Evolutionary conservation across 2,113 vertebrate species (phyloP).

Genomic region (Muscicapa adusta): DNA sequence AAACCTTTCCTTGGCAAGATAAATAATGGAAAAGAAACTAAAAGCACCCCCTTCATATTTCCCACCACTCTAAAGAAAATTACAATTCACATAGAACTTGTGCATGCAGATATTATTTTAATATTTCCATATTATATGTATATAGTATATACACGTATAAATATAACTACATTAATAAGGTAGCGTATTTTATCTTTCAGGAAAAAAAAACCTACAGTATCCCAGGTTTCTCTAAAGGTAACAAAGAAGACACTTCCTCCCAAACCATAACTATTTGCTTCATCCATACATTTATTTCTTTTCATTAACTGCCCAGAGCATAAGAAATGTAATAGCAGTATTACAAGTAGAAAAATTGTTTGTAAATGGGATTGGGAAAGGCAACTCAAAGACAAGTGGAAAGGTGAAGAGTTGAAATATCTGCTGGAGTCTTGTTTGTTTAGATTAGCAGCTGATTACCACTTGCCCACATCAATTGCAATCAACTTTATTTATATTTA

Average conservation of each 20-base stretch:
- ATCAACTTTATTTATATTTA: conserved; percentile 62
- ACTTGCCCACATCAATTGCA: conserved; percentile 56
- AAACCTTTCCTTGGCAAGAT: neutral
- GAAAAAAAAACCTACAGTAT: rapidly evolving
- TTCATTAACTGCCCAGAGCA: neutral
- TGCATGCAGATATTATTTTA: neutral
- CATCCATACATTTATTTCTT: neutral
- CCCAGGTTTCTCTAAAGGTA: neutral
- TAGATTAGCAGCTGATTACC: conserved; percentile 58
- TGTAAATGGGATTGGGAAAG: conserved; percentile 9
- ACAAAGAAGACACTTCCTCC: neutral
- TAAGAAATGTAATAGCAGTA: neutral
- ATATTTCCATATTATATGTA: neutral
- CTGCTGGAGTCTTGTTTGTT: conserved; percentile 59
- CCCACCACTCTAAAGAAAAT: neutral
- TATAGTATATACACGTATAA: too few species aligned
- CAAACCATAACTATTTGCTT: neutral
- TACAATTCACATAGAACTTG: neutral
- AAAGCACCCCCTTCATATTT: rapidly evolving
- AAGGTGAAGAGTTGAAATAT: conserved; percentile 57
- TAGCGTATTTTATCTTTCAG: neutral
- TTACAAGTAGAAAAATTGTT: neutral
- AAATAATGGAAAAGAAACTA: neutral
- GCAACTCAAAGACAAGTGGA: conserved; percentile 49
- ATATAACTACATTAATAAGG: neutral